Evolutionary conservation across 2,888 invertebrate species (phyloP), one percentile per base, ranked within the genome.

Genomic region (Scaptomyza polygonia): DNA sequence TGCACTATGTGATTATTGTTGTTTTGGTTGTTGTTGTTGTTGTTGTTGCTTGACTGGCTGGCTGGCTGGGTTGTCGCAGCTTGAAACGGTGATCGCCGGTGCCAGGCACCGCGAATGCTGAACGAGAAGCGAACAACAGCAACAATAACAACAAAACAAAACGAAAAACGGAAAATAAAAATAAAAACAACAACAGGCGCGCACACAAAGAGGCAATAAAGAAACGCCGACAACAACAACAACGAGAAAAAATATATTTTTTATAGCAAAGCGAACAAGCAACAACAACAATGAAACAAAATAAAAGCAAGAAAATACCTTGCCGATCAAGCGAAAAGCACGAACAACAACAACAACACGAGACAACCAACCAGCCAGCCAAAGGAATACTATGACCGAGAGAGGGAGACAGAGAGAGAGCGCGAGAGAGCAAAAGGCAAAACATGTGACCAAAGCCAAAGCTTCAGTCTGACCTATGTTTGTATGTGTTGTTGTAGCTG

Each of bases 51-150:
- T 36, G 36, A 21, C 49, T 49, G 25, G 34, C 21, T 49, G 48
- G 48, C 34, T 21, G 48, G 32, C 34, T 34, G 48, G 11, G 47
- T 62, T 72, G 79, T 63, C 72, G 76, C 58, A 67, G 80, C 76
- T 80, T 87, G 77, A 87, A 87, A 80, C 87, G 85, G 89, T 88
- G 89, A 89, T 90, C 89, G 72, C 88, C 72, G 85, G 89, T 89
- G 73, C 90, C 89, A 83, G 89, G 90, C 88, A 89, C 89, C 76
- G 79, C 75, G 79, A 53, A 29, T 21, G 47, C 58, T 29, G 57
- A 63, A 53, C 56, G 63, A 54, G 39, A 62, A 42, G 51, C 40
- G 32, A 48, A 18, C 47, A 48, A 18, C 47, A 30, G 11, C 45
- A 49, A 52, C 61, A 59, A 48, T 42, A 72, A 72, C 40, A 63